Base-by-base conservation (phyloP, 2,888 invertebrate species). In the Parapristionchus giblindavisi region DNA sequence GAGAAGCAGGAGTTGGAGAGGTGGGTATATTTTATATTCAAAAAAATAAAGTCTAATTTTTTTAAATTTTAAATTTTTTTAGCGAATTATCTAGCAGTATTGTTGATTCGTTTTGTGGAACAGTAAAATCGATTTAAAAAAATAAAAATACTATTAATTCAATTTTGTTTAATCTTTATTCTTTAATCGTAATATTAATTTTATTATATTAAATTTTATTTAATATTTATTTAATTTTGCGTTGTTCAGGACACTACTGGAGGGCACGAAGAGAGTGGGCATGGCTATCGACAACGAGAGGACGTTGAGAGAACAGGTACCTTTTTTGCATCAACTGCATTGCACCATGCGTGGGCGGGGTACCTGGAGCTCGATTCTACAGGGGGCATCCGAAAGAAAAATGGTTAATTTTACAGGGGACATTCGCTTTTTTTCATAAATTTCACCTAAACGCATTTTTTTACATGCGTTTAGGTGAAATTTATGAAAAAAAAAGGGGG, bases 1-100 rank as follows among this genome's bases (percentile, higher is more conserved):
- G 91, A 83, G 75, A 51, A 51, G 58, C 71, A 58, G 27, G 61
- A 61, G 14, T 17, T 54, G 54, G 54, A 52, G 34, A 52, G 70
- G 70, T 70, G 4, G 14, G 60, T 43, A 14, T 54, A 6, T 24
- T 27, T 27, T 43, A 43, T 8, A 43, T 14, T 14, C 17, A 14
- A 14, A 17, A 14, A 17, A 17, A 43, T 43, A 43, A 43, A 8
- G 43, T 17, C 43, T 14, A 14, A 43, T 14, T 17, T 43, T 43
- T 14, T 8, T 43, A 43, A 5, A 52, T 52, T 52, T 5, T 11
- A n/a, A 52, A 4, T 52, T 24, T 52, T 52, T 8, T 52, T 21
- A 52, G 21, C 3, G 8, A 52, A 8, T 21, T 5, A 52, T 52
- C 24, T 24, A 54, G 54, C 27, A 29, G 24, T 54, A 54, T 29